These are phyloP conservation scores for Melinopterus prodromus DNA, from an alignment of 2,888 invertebrate species.

Conservation along the genomic window DNA sequence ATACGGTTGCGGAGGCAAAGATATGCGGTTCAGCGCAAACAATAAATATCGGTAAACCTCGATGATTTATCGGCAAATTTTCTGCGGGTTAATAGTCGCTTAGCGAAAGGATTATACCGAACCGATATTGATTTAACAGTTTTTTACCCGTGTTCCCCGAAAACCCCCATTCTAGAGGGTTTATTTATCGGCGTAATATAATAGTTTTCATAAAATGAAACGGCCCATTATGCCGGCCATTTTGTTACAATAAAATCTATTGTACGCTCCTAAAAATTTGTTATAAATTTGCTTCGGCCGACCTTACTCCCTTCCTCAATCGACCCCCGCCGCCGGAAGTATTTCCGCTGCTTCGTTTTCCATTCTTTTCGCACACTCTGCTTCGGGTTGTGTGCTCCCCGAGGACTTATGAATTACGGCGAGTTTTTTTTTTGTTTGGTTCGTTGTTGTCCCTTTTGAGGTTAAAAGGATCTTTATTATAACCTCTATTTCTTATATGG, in stretches of 20 bases:
- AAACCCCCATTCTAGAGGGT: slow-evolving; percentile 11
- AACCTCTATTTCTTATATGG: not conserved
- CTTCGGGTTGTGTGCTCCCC: not conserved
- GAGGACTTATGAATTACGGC: not conserved
- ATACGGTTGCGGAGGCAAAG: slow-evolving; percentile 15
- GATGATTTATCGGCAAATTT: slow-evolving; percentile 34
- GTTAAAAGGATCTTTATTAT: not conserved
- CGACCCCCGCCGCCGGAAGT: not conserved
- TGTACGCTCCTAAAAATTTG: slow-evolving; percentile 21
- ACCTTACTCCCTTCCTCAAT: not conserved
- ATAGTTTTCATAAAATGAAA: slow-evolving; percentile 37
- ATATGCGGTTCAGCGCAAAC: slow-evolving; percentile 13
- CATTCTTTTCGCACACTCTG: not conserved
- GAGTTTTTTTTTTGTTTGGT: not conserved
- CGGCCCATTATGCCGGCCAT: slow-evolving; percentile 33
- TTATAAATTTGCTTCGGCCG: slow-evolving; percentile 16
- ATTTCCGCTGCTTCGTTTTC: slow-evolving; percentile 5
- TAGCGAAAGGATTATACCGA: slow-evolving; percentile 36
- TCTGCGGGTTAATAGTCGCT: slow-evolving; percentile 36
- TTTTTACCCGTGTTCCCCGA: slow-evolving; percentile 25
- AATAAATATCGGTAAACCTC: slow-evolving; percentile 32
- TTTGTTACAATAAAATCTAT: slow-evolving; percentile 35
- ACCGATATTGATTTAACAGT: slow-evolving; percentile 37
- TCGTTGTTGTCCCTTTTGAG: not conserved
- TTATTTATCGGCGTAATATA: slow-evolving; percentile 36